Evolutionary conservation across 1,140 invertebrate genomes (phyloP), one percentile per base, ranked within the genome.

Genomic region (Phymorhynchus buccinoides): DNA sequence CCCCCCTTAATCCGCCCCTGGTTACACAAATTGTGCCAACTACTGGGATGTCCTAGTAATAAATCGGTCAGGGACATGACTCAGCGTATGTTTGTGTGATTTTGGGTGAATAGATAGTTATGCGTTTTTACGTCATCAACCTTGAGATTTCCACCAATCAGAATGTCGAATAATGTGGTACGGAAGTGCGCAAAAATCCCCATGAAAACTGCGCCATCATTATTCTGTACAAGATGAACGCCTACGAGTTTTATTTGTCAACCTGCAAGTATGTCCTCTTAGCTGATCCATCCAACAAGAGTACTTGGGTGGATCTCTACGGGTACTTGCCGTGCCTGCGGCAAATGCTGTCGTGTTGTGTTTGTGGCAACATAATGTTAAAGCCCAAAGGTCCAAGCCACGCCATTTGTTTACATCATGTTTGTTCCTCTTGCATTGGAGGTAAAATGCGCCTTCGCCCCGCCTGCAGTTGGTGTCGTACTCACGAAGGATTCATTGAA

Each of bases 341-440:
- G 66, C 96, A 97, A 93, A 96, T 97, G 88, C 94, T 98, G 85
- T 96, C 96, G 85, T 98, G 97, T 93, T 96, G 96, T 83, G 97
- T 98, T 56, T 98, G 97, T 93, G 96, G 96, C 82, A 96, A 96
- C 91, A 94, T 98, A 84, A 93, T 97, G 73, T 96, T 96, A 77
- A 96, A 97, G 91, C 97, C 97, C 1, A 96, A 96, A 91, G 96
- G 96, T 71, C 96, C 97, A n/a, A 95, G 94, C 6, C 95, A 95
- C 88, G 96, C 95, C n/a, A 95, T 95, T 84, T 98, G 97, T 94
- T 96, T 97, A 93, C 97, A 98, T 94, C 96, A 97, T 94, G 96
- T 98, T 30, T 98, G 97, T 89, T 90, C 90, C n/a, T 92, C 93
- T 6, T 98, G 97, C 92, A 95, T 96, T 89, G 96, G 97, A 75